A percentile compares a stretch with the other conserved stretches of the same genome.
These are phyloP conservation scores for Stegodyphus mimosarum DNA, from an alignment of 1,140 invertebrate species.

Conservation along the genomic window DNA sequence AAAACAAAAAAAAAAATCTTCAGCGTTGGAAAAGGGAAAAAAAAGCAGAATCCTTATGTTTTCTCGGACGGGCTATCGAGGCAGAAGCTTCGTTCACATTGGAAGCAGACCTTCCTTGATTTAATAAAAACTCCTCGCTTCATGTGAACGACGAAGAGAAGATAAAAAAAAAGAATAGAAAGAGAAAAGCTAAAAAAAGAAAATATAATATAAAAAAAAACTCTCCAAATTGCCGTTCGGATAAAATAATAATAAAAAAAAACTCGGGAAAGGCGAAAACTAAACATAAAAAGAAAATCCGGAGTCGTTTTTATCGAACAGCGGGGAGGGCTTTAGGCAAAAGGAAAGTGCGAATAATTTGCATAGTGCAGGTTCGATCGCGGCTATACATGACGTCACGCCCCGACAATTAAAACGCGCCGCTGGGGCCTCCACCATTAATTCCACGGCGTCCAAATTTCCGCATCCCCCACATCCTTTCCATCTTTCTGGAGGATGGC, in stretches of 20 bases:
- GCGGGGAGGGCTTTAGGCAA: background rate
- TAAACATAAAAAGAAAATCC: constrained; percentile 22
- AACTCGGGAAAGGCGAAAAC: background rate
- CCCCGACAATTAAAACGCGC: constrained; percentile 57
- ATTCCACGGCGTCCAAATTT: constrained; percentile 44
- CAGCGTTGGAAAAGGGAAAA: background rate
- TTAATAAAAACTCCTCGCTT: constrained; percentile 50
- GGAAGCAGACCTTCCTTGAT: constrained; percentile 38
- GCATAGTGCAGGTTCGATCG: constrained; percentile 56
- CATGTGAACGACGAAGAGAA: constrained; percentile 5
- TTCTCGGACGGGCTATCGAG: constrained; percentile 43
- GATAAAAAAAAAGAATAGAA: constrained; percentile 13
- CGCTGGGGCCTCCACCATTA: constrained; percentile 52
- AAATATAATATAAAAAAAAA: constrained; percentile 24
- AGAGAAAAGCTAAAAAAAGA: constrained; percentile 32
- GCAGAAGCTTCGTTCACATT: constrained; percentile 24
- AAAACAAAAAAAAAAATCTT: no score
- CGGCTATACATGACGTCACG: constrained; percentile 44
- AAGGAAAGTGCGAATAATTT: constrained; percentile 57
- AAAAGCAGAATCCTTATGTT: constrained; percentile 27
- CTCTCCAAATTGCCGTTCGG: constrained; percentile 47
- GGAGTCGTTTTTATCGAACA: constrained; percentile 58
- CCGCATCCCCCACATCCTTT: background rate
- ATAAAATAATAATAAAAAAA: constrained; percentile 19
- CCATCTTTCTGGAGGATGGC: constrained; percentile 25